phyloP scores from a whole-genome alignment of 2,797 vertebrate genomes.

The Cyclopterus lumpus region DNA sequence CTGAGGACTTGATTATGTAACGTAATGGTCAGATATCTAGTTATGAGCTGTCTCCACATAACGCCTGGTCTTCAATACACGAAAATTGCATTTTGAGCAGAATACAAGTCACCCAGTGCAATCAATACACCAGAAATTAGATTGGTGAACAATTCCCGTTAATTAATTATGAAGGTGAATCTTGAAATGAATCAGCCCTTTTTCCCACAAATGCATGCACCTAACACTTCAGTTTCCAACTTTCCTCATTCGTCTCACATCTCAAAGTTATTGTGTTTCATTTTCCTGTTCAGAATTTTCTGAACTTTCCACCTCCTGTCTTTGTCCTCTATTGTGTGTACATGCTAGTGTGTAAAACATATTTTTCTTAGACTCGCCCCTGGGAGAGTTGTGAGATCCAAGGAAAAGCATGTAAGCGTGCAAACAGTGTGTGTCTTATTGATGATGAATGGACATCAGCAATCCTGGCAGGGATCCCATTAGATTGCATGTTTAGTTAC shows the following conservation, averaged over 20 bases:
- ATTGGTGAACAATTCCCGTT: not conserved
- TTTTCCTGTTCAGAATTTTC: constrained; percentile 23
- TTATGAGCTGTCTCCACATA: constrained; percentile 3
- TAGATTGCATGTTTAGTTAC: constrained; percentile 46
- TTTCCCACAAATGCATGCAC: not conserved
- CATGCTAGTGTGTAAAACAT: constrained; percentile 8
- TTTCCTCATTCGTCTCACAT: constrained; percentile 7
- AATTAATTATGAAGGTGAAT: constrained; percentile 10
- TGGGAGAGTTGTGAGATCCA: constrained; percentile 15
- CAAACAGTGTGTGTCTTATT: constrained; percentile 30
- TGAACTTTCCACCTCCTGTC: constrained; percentile 28
- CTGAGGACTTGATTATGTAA: constrained; percentile 29
- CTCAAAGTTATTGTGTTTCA: constrained; percentile 31
- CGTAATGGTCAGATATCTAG: constrained; percentile 11
- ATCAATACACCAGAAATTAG: not conserved
- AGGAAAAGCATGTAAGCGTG: constrained; percentile 8
- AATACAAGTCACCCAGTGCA: not conserved
- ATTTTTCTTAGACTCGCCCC: constrained; percentile 22
- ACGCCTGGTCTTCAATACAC: not conserved
- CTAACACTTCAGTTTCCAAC: not conserved
- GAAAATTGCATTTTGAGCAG: not conserved
- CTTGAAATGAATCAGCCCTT: not conserved
- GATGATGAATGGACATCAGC: constrained; percentile 61
- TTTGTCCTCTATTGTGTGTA: constrained; percentile 29
- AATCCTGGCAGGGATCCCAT: constrained; percentile 36